Evolutionary conservation across 2,797 vertebrate species (phyloP), one percentile per base, ranked within the genome.

Genomic region (Cephalopachus bancanus): DNA sequence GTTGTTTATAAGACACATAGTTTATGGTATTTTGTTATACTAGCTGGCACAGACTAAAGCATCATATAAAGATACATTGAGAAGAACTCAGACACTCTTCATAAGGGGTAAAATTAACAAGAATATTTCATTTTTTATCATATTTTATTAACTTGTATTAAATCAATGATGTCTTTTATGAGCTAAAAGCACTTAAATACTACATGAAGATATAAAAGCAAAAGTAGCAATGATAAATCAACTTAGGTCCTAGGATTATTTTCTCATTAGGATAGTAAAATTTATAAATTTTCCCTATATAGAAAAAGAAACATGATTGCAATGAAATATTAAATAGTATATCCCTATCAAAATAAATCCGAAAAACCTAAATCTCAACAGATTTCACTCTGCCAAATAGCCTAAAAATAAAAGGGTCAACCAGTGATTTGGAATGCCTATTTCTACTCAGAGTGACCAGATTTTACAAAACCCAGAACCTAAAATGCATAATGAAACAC

Each of bases 381-480:
- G 51, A 74, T 83, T 94, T 93, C 69, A 72, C 14, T 83, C 74
- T 86, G 30, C 72, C 89, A 88, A 84, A 85, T 57, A 14, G 44
- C 3, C 55, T 64, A 88, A 97, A 97, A 98, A 95, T 0, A 95
- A 37, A 95, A 96, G 44, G 67, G 51, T 76, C 80, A 98, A 89
- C 95, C 0, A 91, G 37, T 65, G 80, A 79, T 90, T 90, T 75
- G 44, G 81, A 92, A 89, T 76, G 80, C 59, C 79, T 72, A 91
- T 93, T 97, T 97, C 83, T 93, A 84, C 37, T 96, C 64, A 96
- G 80, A 79, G 26, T 59, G 83, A 55, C 4, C 37, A 93, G 19
- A 57, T 97, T 98, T 98, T 94, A 95, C 55, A 93, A 86, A 92
- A 97, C 80, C 91, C 95, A 97, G 97, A 97, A 96, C 94, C 95